Evolutionary conservation across 2,797 vertebrate species (phyloP).

Genomic region (Poecilia picta): DNA sequence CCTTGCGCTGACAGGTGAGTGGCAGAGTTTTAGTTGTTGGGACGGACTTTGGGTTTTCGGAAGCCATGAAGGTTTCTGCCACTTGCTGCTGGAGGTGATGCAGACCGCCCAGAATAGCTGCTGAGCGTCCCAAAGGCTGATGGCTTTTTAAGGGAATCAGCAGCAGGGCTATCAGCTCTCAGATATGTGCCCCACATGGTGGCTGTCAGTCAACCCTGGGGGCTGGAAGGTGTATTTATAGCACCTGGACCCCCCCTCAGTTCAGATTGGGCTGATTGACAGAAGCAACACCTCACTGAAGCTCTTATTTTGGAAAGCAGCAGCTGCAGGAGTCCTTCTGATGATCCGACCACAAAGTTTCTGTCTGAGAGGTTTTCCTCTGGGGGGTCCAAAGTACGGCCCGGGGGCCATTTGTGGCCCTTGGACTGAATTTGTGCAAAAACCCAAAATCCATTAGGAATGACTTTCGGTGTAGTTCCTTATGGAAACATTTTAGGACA

Average conservation of each 20-base stretch:
- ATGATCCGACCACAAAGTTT: neutral
- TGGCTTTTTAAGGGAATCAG: slow-evolving; percentile 99
- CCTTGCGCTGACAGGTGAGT: slow-evolving; percentile 92
- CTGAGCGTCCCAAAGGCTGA: slow-evolving; percentile 83
- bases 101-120: slow-evolving; percentile 87
- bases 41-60: slow-evolving; percentile 1
- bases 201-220: slow-evolving; percentile 86
- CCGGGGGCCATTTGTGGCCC: no score
- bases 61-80: slow-evolving; percentile 4
- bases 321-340: slow-evolving; percentile 25
- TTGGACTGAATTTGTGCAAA: no score
- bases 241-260: slow-evolving; percentile 10
- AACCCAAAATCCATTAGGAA: no score
- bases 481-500: no score
- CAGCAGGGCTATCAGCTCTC: slow-evolving; percentile 87
- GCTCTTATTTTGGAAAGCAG: slow-evolving; percentile 48
- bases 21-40: slow-evolving; percentile 22
- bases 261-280: slow-evolving; percentile 13
- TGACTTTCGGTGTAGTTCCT: no score
- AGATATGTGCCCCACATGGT: slow-evolving; percentile 92
- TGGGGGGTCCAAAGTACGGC: neutral
- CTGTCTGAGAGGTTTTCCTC: neutral
- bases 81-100: slow-evolving; percentile 53
- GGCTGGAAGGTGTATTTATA: slow-evolving; percentile 60
- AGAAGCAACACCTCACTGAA: slow-evolving; percentile 12